Conservation (phyloP, 2,113 vertebrate genomes). For the Turnix velox region DNA sequence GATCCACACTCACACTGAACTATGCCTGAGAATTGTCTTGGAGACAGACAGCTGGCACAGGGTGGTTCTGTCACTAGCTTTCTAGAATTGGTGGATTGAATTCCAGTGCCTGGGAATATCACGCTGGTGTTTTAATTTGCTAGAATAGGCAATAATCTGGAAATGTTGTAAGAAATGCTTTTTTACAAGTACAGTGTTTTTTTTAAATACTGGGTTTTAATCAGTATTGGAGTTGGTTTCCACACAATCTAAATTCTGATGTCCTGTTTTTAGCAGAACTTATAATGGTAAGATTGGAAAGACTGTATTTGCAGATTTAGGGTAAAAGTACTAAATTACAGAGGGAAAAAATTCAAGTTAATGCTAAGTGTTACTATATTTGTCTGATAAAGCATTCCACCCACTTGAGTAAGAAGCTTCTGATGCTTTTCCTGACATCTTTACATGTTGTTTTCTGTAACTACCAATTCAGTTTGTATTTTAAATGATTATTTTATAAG, state of each 20-base stretch:
- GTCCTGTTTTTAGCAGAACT: not conserved
- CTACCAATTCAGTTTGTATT: not conserved
- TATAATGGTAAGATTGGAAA: not conserved
- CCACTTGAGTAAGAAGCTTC: not conserved
- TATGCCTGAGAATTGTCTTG: not conserved
- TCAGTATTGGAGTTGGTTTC: not conserved
- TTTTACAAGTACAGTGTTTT: not conserved
- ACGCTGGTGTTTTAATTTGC: not conserved
- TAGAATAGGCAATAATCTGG: not conserved
- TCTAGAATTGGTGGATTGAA: not conserved
- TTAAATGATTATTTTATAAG: not conserved
- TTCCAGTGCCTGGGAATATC: not conserved
- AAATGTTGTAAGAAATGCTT: not conserved
- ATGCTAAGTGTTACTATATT: not conserved
- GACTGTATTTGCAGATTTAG: not conserved
- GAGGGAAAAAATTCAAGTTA: not conserved
- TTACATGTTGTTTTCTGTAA: not conserved
- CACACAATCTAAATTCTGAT: not conserved
- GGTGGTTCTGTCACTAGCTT: not conserved
- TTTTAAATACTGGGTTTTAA: not conserved
- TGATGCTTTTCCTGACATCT: not conserved
- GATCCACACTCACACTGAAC: not conserved
- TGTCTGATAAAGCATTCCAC: not conserved
- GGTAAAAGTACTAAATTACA: not conserved
- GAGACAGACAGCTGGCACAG: not conserved